Conservation (phyloP, 2,113 vertebrate genomes). For the Peromyscus maniculatus region DNA sequence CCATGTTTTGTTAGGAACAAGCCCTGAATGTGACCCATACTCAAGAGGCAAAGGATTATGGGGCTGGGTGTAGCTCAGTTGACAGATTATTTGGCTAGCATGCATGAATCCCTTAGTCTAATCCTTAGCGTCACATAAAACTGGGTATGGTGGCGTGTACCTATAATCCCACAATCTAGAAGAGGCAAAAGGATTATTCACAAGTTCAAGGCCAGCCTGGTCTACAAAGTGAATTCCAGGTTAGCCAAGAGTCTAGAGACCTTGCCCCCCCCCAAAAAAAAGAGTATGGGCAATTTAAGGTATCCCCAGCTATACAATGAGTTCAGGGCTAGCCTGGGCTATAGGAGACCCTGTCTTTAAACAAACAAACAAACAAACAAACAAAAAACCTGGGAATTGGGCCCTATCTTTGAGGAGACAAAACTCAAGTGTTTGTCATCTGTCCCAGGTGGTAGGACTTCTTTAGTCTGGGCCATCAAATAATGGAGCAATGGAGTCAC, state of each 20-base stretch:
- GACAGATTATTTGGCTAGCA: not conserved
- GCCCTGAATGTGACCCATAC: not conserved
- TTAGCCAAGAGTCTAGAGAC: not conserved
- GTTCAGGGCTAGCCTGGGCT: not conserved
- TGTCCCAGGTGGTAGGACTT: not conserved
- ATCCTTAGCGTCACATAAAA: no score
- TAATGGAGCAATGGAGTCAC: accelerated
- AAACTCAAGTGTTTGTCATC: not conserved
- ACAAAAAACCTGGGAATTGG: not conserved
- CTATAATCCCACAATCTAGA: not conserved
- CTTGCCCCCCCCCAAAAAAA: not conserved
- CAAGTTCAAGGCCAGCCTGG: not conserved
- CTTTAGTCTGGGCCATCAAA: not conserved
- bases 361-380: not conserved
- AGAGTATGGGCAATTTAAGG: not conserved
- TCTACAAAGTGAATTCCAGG: not conserved
- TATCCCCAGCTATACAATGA: not conserved
- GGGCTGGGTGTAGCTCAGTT: not conserved
- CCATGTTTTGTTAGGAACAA: not conserved
- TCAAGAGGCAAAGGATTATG: not conserved
- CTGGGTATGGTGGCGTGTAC: not conserved
- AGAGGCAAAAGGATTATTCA: not conserved
- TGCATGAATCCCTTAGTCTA: not conserved
- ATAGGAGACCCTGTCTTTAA: not conserved
- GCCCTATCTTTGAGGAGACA: not conserved